Base-by-base conservation (phyloP, 2,113 vertebrate genomes). In the Percopsis transmontana region DNA sequence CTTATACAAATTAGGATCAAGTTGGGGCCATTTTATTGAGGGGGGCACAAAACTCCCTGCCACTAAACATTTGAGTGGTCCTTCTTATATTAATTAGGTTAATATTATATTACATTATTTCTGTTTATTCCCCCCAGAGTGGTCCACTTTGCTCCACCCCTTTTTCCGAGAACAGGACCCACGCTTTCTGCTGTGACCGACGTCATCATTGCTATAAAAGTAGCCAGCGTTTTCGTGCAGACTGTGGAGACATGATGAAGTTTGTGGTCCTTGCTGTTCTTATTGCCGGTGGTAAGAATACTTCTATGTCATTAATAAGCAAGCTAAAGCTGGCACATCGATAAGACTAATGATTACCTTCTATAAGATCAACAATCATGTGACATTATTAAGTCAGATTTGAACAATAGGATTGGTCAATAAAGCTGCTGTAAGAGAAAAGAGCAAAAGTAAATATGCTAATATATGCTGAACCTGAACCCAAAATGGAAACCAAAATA, bases 211-310 rank as follows among this genome's bases (percentile, higher is more conserved):
- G 44, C 56, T 86, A 90, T 92, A 90, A 87, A 90, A 71, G 70
- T 18, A 21, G 8, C 39, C 6, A 24, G 1, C 0, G 27, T 41
- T 10, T 23, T 9, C 15, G 2, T 6, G 11, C 27, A 48, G 21
- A 42, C 23, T 14, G 52, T 67, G 61, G 60, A 68, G 73, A 38
- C 75, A 91, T 48, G 79, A 90, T 93, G 87, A 92, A 86, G 81
- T 82, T 91, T 69, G 64, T 91, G 68, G 77, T 92, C 64, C 53
- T 91, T 0, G 88, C 91, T 76, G 67, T 91, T 59, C 82, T 93
- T 21, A 81, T 91, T 21, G 92, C 76, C 70, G 84, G 90, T n/a
- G 91, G 92, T 92, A 86, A 87, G 87, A 51, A 2, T 54, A 42
- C n/a, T n/a, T 57, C 5, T 20, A 12, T 58, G 9, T 19, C 23